Conservation (phyloP, 2,113 vertebrate species). For the Aptenodytes patagonicus region DNA sequence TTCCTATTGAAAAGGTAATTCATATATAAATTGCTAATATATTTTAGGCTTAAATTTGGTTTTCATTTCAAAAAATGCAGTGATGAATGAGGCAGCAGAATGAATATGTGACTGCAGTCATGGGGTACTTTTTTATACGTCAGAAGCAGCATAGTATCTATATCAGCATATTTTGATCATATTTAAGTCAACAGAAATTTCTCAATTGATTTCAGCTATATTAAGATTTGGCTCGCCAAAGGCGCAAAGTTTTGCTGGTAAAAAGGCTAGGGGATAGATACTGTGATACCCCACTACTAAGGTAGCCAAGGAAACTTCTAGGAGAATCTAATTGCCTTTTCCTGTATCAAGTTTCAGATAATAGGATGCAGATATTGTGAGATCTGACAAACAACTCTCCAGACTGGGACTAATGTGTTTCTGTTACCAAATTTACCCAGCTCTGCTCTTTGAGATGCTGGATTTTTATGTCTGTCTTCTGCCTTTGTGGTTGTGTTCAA, state of each 20-base stretch:
- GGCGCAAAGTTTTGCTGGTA: background rate
- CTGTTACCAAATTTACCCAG: background rate
- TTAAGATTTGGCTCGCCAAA: background rate
- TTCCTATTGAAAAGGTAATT: background rate
- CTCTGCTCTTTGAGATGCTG: background rate
- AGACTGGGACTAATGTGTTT: background rate
- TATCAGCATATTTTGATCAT: background rate
- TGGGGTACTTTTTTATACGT: background rate
- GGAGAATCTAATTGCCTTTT: background rate
- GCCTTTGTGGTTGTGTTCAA: background rate
- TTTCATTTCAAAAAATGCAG: background rate
- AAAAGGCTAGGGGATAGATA: background rate
- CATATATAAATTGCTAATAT: background rate
- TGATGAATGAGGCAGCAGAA: background rate
- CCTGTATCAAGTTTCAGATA: background rate
- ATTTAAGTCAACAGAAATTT: background rate
- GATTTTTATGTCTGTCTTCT: background rate
- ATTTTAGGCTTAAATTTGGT: background rate
- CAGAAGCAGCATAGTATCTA: background rate
- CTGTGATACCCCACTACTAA: background rate
- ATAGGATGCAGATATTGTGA: background rate
- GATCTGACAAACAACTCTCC: background rate
- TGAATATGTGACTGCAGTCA: background rate
- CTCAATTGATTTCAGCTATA: background rate
- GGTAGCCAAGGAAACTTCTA: background rate